Evolutionary conservation across 2,797 vertebrate species (phyloP).

Genomic region (Macroramphosus scolopax): DNA sequence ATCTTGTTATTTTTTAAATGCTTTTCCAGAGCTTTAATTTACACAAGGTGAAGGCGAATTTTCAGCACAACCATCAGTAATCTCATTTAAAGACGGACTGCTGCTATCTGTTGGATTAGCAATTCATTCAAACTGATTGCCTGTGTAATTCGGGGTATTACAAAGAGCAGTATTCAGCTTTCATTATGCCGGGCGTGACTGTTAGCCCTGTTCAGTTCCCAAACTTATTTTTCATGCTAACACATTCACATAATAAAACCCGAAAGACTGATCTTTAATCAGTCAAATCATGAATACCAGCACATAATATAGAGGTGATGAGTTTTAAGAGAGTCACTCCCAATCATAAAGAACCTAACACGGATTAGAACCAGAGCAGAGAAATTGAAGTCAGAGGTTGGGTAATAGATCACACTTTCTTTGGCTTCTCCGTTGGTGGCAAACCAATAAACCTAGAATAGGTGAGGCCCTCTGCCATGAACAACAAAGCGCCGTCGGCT

Average conservation of each 20-base stretch:
- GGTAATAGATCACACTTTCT: constrained; percentile 61
- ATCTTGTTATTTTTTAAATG: constrained; percentile 82
- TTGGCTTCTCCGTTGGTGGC: constrained; percentile 73
- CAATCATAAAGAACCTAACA: constrained; percentile 54
- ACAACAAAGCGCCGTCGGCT: constrained; percentile 73
- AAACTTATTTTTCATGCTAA: constrained; percentile 51
- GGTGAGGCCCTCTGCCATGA: constrained; percentile 72
- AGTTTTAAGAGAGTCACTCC: constrained; percentile 49
- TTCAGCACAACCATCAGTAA: constrained; percentile 71
- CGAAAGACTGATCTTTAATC: constrained; percentile 41
- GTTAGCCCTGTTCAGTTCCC: constrained; percentile 37
- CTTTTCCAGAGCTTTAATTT: constrained; percentile 79
- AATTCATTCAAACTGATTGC: constrained; percentile 73
- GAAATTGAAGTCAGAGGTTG: constrained; percentile 62
- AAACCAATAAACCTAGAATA: constrained; percentile 71
- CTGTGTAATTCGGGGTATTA: constrained; percentile 64
- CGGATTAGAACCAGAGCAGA: constrained; percentile 55
- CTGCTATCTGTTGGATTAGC: constrained; percentile 61
- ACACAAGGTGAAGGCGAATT: constrained; percentile 69
- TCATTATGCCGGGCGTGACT: constrained; percentile 54
- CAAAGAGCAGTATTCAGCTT: constrained; percentile 62
- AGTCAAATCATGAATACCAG: constrained; percentile 42
- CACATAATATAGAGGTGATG: constrained; percentile 39
- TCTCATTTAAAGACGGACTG: constrained; percentile 67
- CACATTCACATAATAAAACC: constrained; percentile 35